These are phyloP conservation scores for Cheilosia grossa DNA, from an alignment of 2,888 invertebrate genomes.

Conservation along the genomic window DNA sequence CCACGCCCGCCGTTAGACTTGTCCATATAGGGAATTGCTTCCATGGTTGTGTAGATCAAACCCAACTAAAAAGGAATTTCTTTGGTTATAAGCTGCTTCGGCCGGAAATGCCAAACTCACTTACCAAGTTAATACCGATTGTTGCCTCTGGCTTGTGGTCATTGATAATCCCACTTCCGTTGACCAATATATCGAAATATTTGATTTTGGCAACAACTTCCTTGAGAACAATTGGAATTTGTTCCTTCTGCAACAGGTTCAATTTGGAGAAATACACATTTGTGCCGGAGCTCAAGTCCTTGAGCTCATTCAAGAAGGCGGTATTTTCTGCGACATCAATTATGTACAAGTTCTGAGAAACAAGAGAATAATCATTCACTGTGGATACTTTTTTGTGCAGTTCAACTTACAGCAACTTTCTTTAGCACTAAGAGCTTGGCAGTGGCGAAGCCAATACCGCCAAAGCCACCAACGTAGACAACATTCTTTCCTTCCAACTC, in stretches of 20 bases:
- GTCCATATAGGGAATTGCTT: conserved; percentile 82
- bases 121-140: conserved; percentile 83
- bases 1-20: conserved; percentile 81
- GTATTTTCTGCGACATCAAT: conserved; percentile 74
- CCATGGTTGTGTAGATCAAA: conserved; percentile 79
- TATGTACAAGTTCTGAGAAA: conserved; percentile 75
- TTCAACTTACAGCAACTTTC: conserved; percentile 71
- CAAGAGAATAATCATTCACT: background rate
- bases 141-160: conserved; percentile 75
- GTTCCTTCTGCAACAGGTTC: conserved; percentile 51
- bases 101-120: background rate
- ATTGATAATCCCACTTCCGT: conserved; percentile 76
- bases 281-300: conserved; percentile 27
- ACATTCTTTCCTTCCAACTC: conserved; percentile 75
- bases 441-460: conserved; percentile 77
- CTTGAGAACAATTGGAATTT: conserved; percentile 52
- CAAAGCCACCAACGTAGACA: conserved; percentile 77
- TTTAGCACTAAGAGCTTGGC: conserved; percentile 72
- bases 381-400: too few species aligned
- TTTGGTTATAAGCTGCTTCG: too few species aligned
- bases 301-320: conserved; percentile 19
- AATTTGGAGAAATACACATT: conserved; percentile 42
- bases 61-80: conserved; percentile 78
- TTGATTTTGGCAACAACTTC: conserved; percentile 32
- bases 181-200: conserved; percentile 76